Evolutionary conservation across 2,797 vertebrate genomes (phyloP).

Genomic region (Xiphophorus birchmanni): DNA sequence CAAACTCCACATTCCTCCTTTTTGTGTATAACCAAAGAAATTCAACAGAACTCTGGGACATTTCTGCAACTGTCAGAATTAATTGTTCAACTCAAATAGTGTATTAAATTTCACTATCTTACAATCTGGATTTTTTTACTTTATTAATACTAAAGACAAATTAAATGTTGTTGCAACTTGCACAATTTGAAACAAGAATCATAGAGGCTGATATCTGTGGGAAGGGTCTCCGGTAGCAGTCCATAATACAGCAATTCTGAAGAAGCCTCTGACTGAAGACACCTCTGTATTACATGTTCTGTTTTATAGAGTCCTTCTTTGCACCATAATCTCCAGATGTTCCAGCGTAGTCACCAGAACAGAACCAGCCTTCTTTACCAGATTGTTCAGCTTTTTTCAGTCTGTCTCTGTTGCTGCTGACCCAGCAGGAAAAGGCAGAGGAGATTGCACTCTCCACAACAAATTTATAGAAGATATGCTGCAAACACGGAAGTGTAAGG

Average conservation of each 20-base stretch:
- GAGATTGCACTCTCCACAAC: not conserved
- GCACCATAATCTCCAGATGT: not conserved
- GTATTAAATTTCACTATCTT: not conserved
- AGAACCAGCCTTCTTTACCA: not conserved
- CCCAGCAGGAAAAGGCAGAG: not conserved
- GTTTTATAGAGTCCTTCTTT: not conserved
- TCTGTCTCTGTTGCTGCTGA: not conserved
- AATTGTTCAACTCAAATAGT: not conserved
- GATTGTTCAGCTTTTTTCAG: not conserved
- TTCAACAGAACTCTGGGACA: not conserved
- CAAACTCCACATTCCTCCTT: not conserved
- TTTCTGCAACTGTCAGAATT: not conserved
- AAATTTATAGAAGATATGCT: not conserved
- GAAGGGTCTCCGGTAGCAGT: not conserved
- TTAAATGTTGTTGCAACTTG: not conserved
- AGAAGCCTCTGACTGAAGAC: not conserved
- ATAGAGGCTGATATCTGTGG: not conserved
- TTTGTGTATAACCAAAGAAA: not conserved
- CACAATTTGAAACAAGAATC: not conserved
- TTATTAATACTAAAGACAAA: not conserved
- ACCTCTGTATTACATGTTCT: not conserved
- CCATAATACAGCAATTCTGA: not conserved
- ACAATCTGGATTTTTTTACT: not conserved
- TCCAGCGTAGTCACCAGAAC: not conserved
- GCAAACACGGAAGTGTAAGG: not conserved